Conservation (phyloP, 1,140 invertebrate genomes). For the Cydia splendana region DNA sequence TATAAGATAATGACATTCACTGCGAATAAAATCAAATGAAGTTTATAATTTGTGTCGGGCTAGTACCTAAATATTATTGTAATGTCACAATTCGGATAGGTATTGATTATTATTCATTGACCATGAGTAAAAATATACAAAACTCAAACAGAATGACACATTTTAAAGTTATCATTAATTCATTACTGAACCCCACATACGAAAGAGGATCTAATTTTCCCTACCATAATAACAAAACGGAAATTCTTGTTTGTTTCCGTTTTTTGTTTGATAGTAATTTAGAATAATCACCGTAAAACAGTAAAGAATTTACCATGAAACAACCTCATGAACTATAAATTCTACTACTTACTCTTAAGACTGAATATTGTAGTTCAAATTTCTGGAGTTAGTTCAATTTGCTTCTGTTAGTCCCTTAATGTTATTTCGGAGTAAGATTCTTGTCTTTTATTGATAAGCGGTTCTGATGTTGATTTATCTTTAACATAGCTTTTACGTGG, state of each 20-base stretch:
- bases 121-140: too few species aligned
- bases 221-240: neutral
- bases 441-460: conserved; percentile 24
- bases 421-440: conserved; percentile 2
- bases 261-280: conserved; percentile 9
- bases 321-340: neutral
- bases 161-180: neutral
- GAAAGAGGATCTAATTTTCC: neutral
- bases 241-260: neutral
- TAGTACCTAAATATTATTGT: too few species aligned
- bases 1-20: too few species aligned
- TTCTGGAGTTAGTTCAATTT: neutral
- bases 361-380: neutral
- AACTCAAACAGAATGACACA: too few species aligned
- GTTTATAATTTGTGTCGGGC: too few species aligned
- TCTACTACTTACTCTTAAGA: neutral
- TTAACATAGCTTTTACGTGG: conserved; percentile 14
- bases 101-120: too few species aligned
- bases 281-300: neutral
- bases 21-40: too few species aligned
- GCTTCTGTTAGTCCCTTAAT: neutral
- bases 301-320: neutral
- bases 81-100: too few species aligned
- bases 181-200: neutral
- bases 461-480: conserved; percentile 18